Evolutionary conservation across 2,888 invertebrate genomes (phyloP).

Genomic region (Herminia tarsipennalis): DNA sequence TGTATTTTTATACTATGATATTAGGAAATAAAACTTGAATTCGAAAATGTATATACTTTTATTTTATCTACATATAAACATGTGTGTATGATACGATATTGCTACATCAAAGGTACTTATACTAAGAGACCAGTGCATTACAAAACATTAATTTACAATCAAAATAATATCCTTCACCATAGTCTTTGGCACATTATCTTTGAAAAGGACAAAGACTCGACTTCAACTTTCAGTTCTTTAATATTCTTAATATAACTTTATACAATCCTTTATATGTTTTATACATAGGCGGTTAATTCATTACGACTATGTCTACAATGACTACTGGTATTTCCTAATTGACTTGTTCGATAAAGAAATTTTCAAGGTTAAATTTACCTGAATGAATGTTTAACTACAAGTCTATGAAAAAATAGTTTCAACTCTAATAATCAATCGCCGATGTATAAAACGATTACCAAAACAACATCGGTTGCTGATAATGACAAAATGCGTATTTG

Average conservation of each 20-base stretch:
- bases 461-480: slow-evolving; percentile 27
- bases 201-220: slow-evolving; percentile 82
- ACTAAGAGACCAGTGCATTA: slow-evolving; percentile 82
- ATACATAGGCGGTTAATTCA: slow-evolving; percentile 33
- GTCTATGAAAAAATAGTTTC: not conserved
- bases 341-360: not conserved
- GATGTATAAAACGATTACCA: slow-evolving; percentile 16
- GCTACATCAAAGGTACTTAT: slow-evolving; percentile 72
- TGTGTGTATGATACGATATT: slow-evolving; percentile 74
- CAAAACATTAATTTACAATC: slow-evolving; percentile 62
- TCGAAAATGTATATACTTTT: slow-evolving; percentile 79
- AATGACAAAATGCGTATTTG: slow-evolving; percentile 29
- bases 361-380: not conserved
- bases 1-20: not conserved
- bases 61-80: slow-evolving; percentile 84
- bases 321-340: slow-evolving; percentile 3
- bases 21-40: slow-evolving; percentile 30
- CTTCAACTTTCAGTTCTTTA: slow-evolving; percentile 74
- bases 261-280: slow-evolving; percentile 51
- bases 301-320: not conserved
- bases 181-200: slow-evolving; percentile 86
- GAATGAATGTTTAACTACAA: not conserved
- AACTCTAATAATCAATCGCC: slow-evolving; percentile 19
- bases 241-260: slow-evolving; percentile 59
- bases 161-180: slow-evolving; percentile 66